A percentile compares a stretch with the other conserved stretches of the same genome.
phyloP scores from a whole-genome alignment of 2,113 vertebrate genomes.

The Terrapene triunguis region DNA sequence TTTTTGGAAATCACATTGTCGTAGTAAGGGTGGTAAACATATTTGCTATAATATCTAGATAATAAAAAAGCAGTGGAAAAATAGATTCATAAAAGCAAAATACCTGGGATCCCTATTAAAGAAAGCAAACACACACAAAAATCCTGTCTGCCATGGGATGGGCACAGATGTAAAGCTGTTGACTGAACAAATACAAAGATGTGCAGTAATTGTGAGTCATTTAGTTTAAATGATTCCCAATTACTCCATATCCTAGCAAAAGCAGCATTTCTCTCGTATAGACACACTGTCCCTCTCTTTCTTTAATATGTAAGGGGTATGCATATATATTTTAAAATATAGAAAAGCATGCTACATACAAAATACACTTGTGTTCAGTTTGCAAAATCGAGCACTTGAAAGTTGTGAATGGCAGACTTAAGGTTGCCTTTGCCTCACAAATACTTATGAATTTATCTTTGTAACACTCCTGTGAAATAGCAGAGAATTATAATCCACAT shows the following conservation, averaged over 20 bases:
- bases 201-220: constrained; percentile 10
- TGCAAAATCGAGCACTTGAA: fast-evolving
- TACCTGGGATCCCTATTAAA: background rate
- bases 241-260: background rate
- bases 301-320: background rate
- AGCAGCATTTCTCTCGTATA: background rate
- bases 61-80: background rate
- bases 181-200: constrained; percentile 11
- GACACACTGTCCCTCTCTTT: fast-evolving
- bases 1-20: background rate
- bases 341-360: background rate
- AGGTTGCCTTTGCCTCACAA: background rate
- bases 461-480: background rate
- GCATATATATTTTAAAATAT: background rate
- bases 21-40: fast-evolving
- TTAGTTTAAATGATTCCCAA: constrained; percentile 63
- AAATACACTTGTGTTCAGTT: fast-evolving
- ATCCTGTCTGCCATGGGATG: background rate
- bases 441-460: background rate
- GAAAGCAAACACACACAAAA: constrained; percentile 3
- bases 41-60: background rate
- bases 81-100: background rate
- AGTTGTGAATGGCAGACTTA: background rate
- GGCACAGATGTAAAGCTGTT: background rate
- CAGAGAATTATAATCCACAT: background rate